Base-by-base conservation (phyloP, 1,140 invertebrate genomes). In the Heliconius himera region DNA sequence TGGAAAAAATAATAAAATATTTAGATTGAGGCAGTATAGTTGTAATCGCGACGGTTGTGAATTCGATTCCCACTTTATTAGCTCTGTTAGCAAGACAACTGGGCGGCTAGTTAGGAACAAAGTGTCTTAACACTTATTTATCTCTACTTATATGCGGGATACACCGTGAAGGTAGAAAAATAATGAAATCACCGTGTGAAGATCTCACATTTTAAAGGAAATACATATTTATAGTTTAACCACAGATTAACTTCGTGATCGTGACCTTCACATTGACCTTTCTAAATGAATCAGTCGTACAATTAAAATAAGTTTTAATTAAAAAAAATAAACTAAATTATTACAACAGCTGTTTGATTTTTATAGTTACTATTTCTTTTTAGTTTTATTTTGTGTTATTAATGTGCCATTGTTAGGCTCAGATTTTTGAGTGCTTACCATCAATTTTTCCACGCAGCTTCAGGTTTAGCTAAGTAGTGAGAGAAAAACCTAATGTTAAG, bases 211-310 rank as follows among this genome's bases (percentile, higher is more conserved):
- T 22, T 22, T 2, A 56, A 16, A 54, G 20, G 54, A 56, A 56
- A 20, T 6, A 9, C 54, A 8, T 56, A 56, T 56, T 56, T 22
- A 26, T 56, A 56, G 54, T 22, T 22, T 22, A 22, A 22, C 54
- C 20, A 0, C 54, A 22, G 54, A 56, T 56, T 56, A 9, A n/a
- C 54, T 8, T 56, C 5, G 20, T 22, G 54, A 56, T 56, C 54
- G 8, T 56, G 54, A 56, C 54, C 54, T 56, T 56, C n/a, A 56
- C n/a, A 56, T 56, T 56, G 54, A 56, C 54, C 54, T 56, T 54
- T 22, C 54, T 22, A 56, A 8, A n/a, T 56, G n/a, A 56, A 56
- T 56, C n/a, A 26, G 6, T 56, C n/a, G 13, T 18, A 56, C 5
- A 56, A 22, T 56, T 56, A 56, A 26, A 56, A 56, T 56, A 56